Conservation (phyloP, 1,140 invertebrate genomes). For the Drosophila subpulchrella region DNA sequence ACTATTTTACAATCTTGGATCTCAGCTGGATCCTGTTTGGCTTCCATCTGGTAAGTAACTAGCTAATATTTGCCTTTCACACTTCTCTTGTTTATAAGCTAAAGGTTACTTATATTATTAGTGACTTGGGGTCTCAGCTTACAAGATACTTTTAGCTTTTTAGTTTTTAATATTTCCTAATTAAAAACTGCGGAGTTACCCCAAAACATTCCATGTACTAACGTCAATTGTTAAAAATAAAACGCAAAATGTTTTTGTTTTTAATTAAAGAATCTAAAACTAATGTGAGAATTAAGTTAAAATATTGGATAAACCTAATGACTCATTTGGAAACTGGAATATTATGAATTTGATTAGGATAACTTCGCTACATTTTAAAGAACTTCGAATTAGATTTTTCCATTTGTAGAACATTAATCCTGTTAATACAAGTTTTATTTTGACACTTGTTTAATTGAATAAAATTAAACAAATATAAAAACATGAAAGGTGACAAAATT, state of each 20-base stretch:
- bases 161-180: neutral
- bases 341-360: neutral
- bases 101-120: neutral
- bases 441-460: no score
- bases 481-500: neutral
- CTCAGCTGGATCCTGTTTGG: conserved; percentile 12
- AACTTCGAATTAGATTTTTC: neutral
- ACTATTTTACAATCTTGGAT: neutral
- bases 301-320: neutral
- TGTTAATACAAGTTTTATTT: no score
- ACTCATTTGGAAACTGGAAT: neutral
- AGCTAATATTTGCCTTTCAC: conserved; percentile 7
- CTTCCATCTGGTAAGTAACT: neutral
- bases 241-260: conserved; percentile 1
- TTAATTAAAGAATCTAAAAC: neutral
- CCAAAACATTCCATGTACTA: neutral
- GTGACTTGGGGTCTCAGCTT: neutral
- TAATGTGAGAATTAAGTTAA: conserved; percentile 8
- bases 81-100: neutral
- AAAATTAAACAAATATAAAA: neutral
- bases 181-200: neutral
- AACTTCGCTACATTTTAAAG: no score
- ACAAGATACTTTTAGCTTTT: neutral
- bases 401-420: neutral
- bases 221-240: neutral